Conservation (phyloP, 2,113 vertebrate genomes). For the Empidonax traillii region DNA sequence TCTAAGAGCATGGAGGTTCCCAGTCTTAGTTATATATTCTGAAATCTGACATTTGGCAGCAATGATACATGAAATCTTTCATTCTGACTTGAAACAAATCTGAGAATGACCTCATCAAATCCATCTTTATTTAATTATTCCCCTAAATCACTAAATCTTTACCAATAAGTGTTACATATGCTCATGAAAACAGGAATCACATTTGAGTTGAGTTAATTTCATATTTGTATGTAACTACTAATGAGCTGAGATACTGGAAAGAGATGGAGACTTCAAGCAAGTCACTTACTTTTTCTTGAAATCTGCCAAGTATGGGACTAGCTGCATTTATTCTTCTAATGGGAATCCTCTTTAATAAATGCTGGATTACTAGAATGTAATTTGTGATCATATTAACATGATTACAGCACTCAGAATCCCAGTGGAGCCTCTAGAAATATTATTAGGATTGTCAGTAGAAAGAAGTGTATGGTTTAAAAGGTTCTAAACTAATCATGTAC, state of each 20-base stretch:
- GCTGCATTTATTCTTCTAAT: not conserved
- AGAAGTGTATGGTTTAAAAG: slow-evolving; percentile 35
- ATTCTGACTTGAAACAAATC: not conserved
- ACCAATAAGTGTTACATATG: not conserved
- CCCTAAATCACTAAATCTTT: not conserved
- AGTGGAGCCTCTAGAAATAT: slow-evolving; percentile 9
- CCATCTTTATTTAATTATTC: not conserved
- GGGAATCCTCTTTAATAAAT: slow-evolving; percentile 46
- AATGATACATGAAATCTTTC: not conserved
- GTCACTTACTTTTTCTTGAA: not conserved
- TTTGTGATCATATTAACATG: slow-evolving; percentile 52
- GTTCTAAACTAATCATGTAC: slow-evolving; percentile 47
- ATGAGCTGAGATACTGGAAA: not conserved
- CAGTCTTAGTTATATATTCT: not conserved
- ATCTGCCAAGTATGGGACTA: not conserved
- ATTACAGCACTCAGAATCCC: slow-evolving; percentile 46
- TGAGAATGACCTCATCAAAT: not conserved
- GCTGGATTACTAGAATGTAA: slow-evolving; percentile 35
- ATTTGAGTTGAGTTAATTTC: not conserved
- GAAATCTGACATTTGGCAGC: not conserved
- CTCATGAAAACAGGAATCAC: not conserved
- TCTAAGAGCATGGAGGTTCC: not conserved
- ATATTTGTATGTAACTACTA: not conserved
- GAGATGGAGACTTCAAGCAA: not conserved
- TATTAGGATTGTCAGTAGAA: slow-evolving; percentile 34